phyloP scores from a whole-genome alignment of 2,113 vertebrate species.

The Clinocottus analis region DNA sequence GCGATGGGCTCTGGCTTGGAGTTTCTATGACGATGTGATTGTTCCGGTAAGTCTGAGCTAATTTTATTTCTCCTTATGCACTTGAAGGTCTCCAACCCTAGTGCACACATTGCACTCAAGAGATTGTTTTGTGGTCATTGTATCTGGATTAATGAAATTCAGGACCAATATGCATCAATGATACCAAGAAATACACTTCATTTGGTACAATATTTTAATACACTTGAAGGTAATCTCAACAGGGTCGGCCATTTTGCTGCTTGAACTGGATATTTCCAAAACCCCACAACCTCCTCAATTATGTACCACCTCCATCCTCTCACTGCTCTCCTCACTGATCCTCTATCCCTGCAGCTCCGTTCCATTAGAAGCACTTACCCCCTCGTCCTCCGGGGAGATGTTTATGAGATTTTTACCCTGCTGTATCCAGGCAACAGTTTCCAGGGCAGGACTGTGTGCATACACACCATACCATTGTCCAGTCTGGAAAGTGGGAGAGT shows the following conservation, averaged over 20 bases:
- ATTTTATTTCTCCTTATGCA: not conserved
- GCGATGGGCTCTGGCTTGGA: conserved; percentile 99
- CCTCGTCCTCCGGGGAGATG: conserved; percentile 68
- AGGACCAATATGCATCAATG: not conserved
- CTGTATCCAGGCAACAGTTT: conserved; percentile 83
- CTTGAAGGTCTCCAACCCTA: not conserved
- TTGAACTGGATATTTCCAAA: conserved; percentile 34
- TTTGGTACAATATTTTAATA: not conserved
- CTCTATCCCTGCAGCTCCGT: conserved; percentile 54
- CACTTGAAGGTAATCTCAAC: not conserved
- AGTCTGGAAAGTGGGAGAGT: conserved; percentile 46
- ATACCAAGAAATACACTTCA: not conserved
- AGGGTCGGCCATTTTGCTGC: not conserved
- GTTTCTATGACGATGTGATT: conserved; percentile 94
- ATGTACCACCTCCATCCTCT: conserved; percentile 44
- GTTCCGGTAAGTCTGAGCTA: conserved; percentile 89
- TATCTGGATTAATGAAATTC: not conserved
- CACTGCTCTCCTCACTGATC: conserved; percentile 20
- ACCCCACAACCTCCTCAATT: conserved; percentile 50
- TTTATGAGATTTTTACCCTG: conserved; percentile 64
- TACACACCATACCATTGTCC: conserved; percentile 35
- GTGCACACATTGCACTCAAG: not conserved
- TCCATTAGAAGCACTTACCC: conserved; percentile 78
- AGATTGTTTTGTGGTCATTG: not conserved
- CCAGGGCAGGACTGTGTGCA: conserved; percentile 57